phyloP scores from a whole-genome alignment of 2,888 invertebrate genomes.

The Drosophila mayaguana region DNA sequence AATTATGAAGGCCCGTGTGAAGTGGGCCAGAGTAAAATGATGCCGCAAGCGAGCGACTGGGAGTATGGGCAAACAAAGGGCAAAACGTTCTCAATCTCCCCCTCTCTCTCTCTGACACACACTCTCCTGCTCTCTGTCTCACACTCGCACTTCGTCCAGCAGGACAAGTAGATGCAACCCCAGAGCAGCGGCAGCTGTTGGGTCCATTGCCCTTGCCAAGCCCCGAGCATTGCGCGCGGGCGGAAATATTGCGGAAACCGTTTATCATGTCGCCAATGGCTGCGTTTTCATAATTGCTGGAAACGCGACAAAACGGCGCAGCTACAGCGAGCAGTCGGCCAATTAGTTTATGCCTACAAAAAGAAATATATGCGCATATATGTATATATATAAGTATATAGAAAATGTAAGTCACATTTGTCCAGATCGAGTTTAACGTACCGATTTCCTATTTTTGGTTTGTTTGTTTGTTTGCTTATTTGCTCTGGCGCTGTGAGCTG shows the following conservation, averaged over 20 bases:
- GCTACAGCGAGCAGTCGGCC: conserved; percentile 1
- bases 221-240: conserved; percentile 26
- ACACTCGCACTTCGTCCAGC: not conserved
- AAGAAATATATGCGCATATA: not conserved
- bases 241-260: conserved; percentile 81
- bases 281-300: conserved; percentile 77
- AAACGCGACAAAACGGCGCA: conserved; percentile 19
- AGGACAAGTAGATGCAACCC: conserved; percentile 37
- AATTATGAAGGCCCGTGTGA: conserved; percentile 63
- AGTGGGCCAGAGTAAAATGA: conserved; percentile 60
- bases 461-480: conserved; percentile 36
- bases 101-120: not conserved
- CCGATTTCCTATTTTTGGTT: conserved; percentile 35
- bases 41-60: conserved; percentile 18
- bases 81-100: conserved; percentile 2
- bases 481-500: conserved; percentile 56
- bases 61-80: conserved; percentile 18
- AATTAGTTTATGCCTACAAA: conserved; percentile 36
- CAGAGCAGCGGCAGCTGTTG: conserved; percentile 45
- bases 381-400: not conserved
- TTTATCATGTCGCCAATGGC: conserved; percentile 82
- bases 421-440: conserved; percentile 33
- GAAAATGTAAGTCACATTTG: conserved; percentile 32
- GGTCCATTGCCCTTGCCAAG: conserved; percentile 59
- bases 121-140: not conserved